Evolutionary conservation across 2,797 vertebrate species (phyloP).

Genomic region (Dipus sagitta): DNA sequence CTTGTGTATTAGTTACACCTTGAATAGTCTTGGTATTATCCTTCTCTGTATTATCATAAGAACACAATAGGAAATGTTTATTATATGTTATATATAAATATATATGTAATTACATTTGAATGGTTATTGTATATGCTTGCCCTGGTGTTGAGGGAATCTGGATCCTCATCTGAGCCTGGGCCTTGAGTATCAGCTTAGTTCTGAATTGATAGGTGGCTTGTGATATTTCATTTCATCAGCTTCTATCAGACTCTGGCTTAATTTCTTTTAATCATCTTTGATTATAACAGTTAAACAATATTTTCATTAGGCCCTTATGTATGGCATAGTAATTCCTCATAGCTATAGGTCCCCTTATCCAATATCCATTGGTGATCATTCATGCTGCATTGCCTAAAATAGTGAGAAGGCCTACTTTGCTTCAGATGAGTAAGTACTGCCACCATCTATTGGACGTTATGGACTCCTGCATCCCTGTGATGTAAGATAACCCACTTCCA

Average conservation of each 20-base stretch:
- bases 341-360: neutral
- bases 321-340: fast-evolving
- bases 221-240: neutral
- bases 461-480: too few relatives aligned
- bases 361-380: neutral
- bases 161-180: too few relatives aligned
- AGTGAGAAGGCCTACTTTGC: too few relatives aligned
- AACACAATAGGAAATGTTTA: neutral
- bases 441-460: too few relatives aligned
- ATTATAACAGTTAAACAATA: neutral
- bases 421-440: too few relatives aligned
- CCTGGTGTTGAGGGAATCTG: too few relatives aligned
- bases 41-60: neutral
- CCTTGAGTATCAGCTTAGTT: neutral
- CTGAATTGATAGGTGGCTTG: neutral
- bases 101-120: neutral
- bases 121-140: neutral
- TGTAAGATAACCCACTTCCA: too few relatives aligned
- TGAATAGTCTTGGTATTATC: too few relatives aligned
- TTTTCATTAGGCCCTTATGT: fast-evolving
- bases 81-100: too few relatives aligned
- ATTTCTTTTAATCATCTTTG: neutral
- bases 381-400: neutral
- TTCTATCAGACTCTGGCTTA: neutral
- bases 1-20: too few relatives aligned